Conservation (phyloP, 30 jellyfish, hydroid and myxozoan genomes). For the Cassiopea xamachana region DNA sequence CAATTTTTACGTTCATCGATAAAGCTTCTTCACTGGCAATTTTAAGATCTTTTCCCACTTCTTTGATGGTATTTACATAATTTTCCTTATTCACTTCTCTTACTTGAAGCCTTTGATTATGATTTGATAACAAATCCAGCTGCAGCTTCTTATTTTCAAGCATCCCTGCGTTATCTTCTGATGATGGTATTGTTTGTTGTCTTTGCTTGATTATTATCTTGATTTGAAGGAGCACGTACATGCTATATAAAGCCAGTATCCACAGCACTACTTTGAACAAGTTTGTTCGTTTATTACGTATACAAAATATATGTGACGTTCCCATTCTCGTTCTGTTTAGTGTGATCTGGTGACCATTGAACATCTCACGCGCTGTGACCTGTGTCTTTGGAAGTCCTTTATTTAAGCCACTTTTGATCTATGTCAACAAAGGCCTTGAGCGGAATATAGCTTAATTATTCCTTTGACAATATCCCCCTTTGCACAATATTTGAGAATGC, state of each 20-base stretch:
- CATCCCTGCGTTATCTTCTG: constrained; percentile 1
- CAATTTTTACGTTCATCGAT: background rate
- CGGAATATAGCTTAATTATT: constrained; percentile 66
- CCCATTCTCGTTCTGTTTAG: constrained; percentile 4
- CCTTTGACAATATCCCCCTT: constrained; percentile 55
- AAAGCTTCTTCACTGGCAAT: background rate
- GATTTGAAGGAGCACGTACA: constrained; percentile 21
- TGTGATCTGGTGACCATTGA: background rate
- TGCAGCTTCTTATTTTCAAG: constrained; percentile 35
- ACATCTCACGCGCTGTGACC: constrained; percentile 8
- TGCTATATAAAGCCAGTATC: constrained; percentile 2
- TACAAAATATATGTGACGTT: constrained; percentile 5
- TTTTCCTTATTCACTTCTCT: background rate
- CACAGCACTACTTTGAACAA: constrained; percentile 13
- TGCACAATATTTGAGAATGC: constrained; percentile 63
- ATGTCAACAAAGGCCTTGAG: constrained; percentile 58
- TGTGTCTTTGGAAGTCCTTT: constrained; percentile 47
- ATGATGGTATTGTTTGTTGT: background rate
- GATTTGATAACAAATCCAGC: constrained; percentile 46
- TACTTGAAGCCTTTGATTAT: background rate
- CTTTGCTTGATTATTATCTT: background rate
- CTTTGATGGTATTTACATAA: background rate
- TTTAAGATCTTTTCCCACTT: background rate
- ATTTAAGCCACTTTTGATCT: constrained; percentile 39
- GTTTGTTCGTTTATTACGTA: constrained; percentile 10